phyloP scores from a whole-genome alignment of 2,113 vertebrate species.

The Agapornis roseicollis region DNA sequence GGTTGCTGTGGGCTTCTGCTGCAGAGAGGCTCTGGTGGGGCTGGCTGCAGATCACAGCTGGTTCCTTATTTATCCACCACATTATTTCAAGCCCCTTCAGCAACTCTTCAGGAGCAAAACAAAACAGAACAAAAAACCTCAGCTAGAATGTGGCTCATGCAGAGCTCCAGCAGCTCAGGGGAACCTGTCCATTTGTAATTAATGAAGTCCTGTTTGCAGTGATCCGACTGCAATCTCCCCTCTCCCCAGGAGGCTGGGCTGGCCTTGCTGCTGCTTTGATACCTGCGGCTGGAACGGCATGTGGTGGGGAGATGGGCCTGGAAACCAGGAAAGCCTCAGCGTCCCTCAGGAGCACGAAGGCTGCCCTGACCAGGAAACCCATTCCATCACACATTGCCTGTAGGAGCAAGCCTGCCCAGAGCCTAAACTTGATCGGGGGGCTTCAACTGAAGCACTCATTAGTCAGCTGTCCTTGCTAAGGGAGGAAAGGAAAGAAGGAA shows the following conservation, averaged over 20 bases:
- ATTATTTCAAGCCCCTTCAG: not conserved
- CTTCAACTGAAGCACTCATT: not conserved
- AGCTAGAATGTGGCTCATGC: not conserved
- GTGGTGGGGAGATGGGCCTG: rapidly evolving
- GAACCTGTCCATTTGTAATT: constrained; percentile 4
- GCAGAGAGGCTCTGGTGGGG: not conserved
- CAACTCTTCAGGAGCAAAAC: not conserved
- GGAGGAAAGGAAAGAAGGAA: not conserved
- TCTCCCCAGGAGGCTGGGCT: not conserved
- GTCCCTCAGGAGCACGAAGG: not conserved
- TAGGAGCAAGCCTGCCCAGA: not conserved
- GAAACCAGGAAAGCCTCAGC: not conserved
- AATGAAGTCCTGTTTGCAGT: constrained; percentile 2
- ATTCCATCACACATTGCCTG: not conserved
- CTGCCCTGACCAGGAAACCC: not conserved
- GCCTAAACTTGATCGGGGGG: not conserved
- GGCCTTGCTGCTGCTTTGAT: not conserved
- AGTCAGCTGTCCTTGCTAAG: not conserved
- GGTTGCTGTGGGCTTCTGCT: not conserved
- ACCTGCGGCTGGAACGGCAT: not conserved
- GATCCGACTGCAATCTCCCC: not conserved
- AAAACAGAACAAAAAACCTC: not conserved
- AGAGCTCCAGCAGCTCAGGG: constrained; percentile 1
- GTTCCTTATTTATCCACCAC: constrained; percentile 21
- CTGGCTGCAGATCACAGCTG: constrained; percentile 8